A percentile compares a stretch with the other conserved stretches of the same genome.
These are phyloP conservation scores for Brachirus orientalis DNA, from an alignment of 2,113 vertebrate species.

Conservation along the genomic window DNA sequence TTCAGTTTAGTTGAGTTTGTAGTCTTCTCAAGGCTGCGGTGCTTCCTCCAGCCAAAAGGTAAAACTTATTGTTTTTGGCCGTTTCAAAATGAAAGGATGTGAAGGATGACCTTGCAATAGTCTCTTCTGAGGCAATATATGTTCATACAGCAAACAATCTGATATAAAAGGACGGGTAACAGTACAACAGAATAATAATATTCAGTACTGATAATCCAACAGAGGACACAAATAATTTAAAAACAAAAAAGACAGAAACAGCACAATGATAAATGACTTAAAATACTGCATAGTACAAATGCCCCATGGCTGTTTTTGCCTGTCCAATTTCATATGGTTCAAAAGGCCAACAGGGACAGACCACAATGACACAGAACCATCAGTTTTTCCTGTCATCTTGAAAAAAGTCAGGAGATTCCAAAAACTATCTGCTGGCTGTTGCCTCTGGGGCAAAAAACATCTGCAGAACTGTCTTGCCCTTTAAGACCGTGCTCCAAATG, in stretches of 20 bases:
- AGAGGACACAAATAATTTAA: conserved; percentile 79
- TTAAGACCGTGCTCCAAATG: conserved; percentile 41
- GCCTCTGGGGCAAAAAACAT: conserved; percentile 48
- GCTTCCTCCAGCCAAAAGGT: conserved; percentile 66
- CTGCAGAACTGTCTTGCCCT: conserved; percentile 48
- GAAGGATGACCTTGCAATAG: conserved; percentile 52
- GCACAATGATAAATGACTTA: conserved; percentile 77
- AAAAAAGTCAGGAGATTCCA: conserved; percentile 52
- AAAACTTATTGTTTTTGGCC: conserved; percentile 77
- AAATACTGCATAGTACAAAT: conserved; percentile 86
- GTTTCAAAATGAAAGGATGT: conserved; percentile 75
- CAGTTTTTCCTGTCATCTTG: conserved; percentile 57
- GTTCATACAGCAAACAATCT: conserved; percentile 56
- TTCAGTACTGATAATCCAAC: conserved; percentile 73
- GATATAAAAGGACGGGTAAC: conserved; percentile 58
- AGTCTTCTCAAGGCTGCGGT: conserved; percentile 71
- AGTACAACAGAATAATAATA: conserved; percentile 78
- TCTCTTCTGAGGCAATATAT: conserved; percentile 58
- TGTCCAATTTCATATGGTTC: conserved; percentile 57
- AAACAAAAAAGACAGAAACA: conserved; percentile 70
- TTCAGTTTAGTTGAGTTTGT: conserved; percentile 52
- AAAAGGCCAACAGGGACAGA: conserved; percentile 69
- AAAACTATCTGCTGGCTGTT: conserved; percentile 59
- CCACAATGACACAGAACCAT: conserved; percentile 70
- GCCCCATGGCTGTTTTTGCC: conserved; percentile 65